These are phyloP conservation scores for Cheilosia vulpina DNA, from an alignment of 2,888 invertebrate species.

Conservation along the genomic window DNA sequence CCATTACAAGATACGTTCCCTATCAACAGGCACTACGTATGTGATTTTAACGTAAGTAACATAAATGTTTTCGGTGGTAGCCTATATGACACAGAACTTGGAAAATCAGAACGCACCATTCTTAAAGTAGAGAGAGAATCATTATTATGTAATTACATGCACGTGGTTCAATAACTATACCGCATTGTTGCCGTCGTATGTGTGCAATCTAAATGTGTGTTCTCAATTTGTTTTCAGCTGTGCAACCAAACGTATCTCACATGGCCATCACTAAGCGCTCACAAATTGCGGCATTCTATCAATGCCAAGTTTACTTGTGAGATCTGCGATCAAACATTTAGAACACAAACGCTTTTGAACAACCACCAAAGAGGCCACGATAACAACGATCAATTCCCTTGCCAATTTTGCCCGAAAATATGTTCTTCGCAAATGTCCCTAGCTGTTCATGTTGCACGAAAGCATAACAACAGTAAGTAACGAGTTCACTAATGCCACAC, in stretches of 20 bases:
- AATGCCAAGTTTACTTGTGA: constrained; percentile 40
- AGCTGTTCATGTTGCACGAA: constrained; percentile 81
- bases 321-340: constrained; percentile 49
- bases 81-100: no score
- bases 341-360: constrained; percentile 73
- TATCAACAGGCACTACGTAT: constrained; percentile 77
- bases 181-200: no score
- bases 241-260: constrained; percentile 79
- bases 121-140: no score
- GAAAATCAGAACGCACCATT: no score
- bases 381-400: constrained; percentile 73
- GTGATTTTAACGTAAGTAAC: constrained; percentile 78
- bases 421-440: constrained; percentile 81
- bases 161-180: no score
- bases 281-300: constrained; percentile 77
- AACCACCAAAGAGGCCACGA: constrained; percentile 58
- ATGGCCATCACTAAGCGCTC: constrained; percentile 80
- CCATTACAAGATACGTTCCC: constrained; percentile 72
- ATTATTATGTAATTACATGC: no score
- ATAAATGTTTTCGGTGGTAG: not conserved
- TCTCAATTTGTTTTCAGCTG: constrained; percentile 74
- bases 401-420: constrained; percentile 81
- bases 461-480: constrained; percentile 81
- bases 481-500: no score
- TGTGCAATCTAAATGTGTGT: not conserved